phyloP scores from a whole-genome alignment of 1,140 invertebrate genomes.

The Limonius californicus region DNA sequence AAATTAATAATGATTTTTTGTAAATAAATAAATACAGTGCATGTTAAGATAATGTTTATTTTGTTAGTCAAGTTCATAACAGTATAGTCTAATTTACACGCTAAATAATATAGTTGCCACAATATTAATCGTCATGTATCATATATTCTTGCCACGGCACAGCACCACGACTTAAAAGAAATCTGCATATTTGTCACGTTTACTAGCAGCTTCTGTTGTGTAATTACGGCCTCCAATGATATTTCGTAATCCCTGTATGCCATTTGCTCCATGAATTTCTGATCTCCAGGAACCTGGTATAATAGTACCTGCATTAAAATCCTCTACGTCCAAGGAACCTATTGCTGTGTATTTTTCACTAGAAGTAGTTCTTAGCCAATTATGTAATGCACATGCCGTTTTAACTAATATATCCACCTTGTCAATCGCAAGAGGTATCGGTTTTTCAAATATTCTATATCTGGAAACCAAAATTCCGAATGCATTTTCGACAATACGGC shows the following conservation, averaged over 20 bases:
- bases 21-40: background rate
- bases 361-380: constrained; percentile 21
- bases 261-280: constrained; percentile 15
- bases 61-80: too few relatives aligned
- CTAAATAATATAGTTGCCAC: background rate
- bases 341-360: constrained; percentile 19
- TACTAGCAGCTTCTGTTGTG: constrained; percentile 17
- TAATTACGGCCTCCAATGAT: constrained; percentile 19
- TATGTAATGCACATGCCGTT: background rate
- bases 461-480: constrained; percentile 17
- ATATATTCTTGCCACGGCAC: constrained; percentile 24
- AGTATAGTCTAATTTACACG: background rate
- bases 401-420: constrained; percentile 26
- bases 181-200: constrained; percentile 25
- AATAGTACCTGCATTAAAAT: constrained; percentile 14
- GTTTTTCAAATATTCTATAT: constrained; percentile 18
- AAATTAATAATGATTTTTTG: constrained; percentile 8
- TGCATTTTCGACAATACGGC: constrained; percentile 16
- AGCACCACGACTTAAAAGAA: constrained; percentile 17
- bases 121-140: constrained; percentile 4
- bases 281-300: constrained; percentile 22
- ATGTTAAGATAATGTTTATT: background rate
- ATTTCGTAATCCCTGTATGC: constrained; percentile 14
- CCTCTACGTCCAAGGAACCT: constrained; percentile 23
- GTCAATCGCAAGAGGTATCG: constrained; percentile 11